These are phyloP conservation scores for Shinisaurus crocodilurus DNA, from an alignment of 2,113 vertebrate species.

Conservation along the genomic window DNA sequence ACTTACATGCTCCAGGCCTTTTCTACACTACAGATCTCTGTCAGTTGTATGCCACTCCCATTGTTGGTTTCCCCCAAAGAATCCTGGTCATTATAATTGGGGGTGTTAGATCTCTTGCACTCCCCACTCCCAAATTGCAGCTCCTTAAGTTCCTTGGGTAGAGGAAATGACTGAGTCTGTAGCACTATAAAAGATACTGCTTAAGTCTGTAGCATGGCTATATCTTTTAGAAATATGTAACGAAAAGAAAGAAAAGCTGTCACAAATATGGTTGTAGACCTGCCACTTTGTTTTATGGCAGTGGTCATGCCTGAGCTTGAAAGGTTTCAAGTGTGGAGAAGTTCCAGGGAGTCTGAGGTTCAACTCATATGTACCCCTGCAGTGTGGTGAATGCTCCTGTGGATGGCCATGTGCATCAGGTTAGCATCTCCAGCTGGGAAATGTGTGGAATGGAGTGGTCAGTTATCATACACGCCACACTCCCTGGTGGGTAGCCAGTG, in stretches of 20 bases:
- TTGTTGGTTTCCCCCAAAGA: neutral
- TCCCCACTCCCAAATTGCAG: neutral
- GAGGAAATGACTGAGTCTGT: too few species aligned
- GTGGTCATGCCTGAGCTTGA: neutral
- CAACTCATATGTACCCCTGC: neutral
- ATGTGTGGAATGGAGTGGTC: too few species aligned
- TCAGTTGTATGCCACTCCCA: neutral
- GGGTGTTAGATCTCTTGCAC: neutral
- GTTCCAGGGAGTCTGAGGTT: neutral
- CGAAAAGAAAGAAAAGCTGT: neutral
- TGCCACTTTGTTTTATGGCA: neutral
- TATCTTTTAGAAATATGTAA: neutral
- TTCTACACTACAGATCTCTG: neutral
- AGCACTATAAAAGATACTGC: too few species aligned
- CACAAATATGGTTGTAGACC: neutral
- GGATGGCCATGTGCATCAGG: conserved; percentile 5
- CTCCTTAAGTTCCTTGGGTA: neutral
- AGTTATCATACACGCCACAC: neutral
- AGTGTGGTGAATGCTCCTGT: neutral
- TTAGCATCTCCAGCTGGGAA: neutral
- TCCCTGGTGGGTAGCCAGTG: neutral
- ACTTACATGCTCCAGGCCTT: too few species aligned
- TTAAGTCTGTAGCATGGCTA: neutral
- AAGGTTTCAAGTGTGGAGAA: too few species aligned
- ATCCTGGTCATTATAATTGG: neutral